Evolutionary conservation across 2,888 invertebrate genomes (phyloP), one percentile per base, ranked within the genome.

Genomic region (Harpalus rufipes): DNA sequence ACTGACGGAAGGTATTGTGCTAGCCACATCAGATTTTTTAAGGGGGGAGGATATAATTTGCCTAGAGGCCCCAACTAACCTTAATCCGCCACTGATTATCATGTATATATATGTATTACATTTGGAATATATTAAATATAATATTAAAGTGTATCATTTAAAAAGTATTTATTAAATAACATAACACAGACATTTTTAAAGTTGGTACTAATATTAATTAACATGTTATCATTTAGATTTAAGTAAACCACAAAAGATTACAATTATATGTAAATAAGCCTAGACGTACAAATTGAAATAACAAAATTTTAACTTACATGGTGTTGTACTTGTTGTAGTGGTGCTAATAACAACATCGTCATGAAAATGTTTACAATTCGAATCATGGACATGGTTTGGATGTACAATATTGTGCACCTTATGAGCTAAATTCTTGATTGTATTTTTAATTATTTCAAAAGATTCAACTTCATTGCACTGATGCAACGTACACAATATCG

Each of bases 371-470:
- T 61, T 61, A 41, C 80, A 80, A 61, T 80, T 39, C 39, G 10
- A 7, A 21, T 61, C 61, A 32, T 59, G 80, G 12, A 59, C 41
- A 41, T 80, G 80, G 61, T 61, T 18, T 2, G 59, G 80, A 68
- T 81, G 81, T 68, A 81, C 12, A 56, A 68, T 14, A 16, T 16
- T 51, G 56, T 58, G 68, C 12, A 81, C 68, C 12, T 68, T 81
- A 5, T 56, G 7, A 8, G 56, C 56, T 56, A 72, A 25, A 58
- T 68, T 81, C 61, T 80, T 80, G 16, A 61, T 8, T 21, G 58
- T 25, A 58, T 78, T 78, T 44, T 56, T 81, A 44, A 81, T 51
- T 56, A 81, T n/a, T 72, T 81, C 81, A 32, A 72, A 68, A 10
- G 81, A 68, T 58, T 81, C 16, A 25, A 81, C 81, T 58, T 72